phyloP scores from a whole-genome alignment of 2,113 vertebrate species.

The Dicrurus megarhynchus region DNA sequence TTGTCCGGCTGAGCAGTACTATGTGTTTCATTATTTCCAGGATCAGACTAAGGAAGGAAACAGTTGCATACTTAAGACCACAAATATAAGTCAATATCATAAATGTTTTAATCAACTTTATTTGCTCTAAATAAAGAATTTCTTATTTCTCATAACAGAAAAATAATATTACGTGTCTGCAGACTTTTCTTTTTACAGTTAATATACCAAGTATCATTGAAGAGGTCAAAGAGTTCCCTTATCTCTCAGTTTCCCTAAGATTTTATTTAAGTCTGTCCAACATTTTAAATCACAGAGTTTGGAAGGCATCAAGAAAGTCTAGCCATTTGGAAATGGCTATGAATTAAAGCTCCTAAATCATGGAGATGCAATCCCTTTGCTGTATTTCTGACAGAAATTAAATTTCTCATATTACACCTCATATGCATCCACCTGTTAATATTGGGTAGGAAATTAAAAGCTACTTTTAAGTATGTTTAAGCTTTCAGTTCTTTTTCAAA shows the following conservation, averaged over 20 bases:
- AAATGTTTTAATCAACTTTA: not conserved
- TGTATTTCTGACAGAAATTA: not conserved
- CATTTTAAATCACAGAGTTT: not conserved
- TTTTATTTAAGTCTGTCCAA: not conserved
- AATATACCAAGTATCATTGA: not conserved
- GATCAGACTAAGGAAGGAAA: slow-evolving; percentile 61
- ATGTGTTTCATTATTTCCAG: slow-evolving; percentile 17
- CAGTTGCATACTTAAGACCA: not conserved
- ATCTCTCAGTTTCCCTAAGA: not conserved
- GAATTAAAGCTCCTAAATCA: not conserved
- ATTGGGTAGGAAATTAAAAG: not conserved
- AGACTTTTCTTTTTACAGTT: not conserved
- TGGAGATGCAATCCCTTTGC: not conserved
- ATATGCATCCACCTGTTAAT: not conserved
- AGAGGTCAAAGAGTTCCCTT: not conserved
- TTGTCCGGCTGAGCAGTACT: not conserved
- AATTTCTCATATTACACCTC: not conserved
- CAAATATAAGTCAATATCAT: not conserved
- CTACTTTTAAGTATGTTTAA: not conserved
- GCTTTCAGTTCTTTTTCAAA: not conserved
- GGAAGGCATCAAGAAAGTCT: not conserved
- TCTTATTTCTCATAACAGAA: not conserved
- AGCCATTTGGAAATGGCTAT: not conserved
- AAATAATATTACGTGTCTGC: not conserved
- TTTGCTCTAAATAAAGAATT: not conserved